phyloP scores from a whole-genome alignment of 2,888 invertebrate species.

The Caenorhabditis imperialis region DNA sequence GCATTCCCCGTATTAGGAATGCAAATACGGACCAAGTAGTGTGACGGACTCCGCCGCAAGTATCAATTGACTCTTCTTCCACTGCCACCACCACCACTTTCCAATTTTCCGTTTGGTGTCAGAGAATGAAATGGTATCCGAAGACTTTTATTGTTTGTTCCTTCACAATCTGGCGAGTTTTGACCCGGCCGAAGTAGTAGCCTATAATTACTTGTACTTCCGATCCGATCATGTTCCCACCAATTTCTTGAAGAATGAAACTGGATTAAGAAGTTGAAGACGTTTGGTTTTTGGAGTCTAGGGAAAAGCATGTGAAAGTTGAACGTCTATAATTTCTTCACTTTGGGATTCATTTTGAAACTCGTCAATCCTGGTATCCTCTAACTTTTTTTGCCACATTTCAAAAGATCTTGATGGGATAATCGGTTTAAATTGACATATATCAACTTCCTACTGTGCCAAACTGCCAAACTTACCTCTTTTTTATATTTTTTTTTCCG shows the following conservation, averaged over 20 bases:
- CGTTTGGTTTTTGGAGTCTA: too few relatives aligned
- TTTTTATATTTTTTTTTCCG: conserved; percentile 1
- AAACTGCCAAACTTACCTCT: too few relatives aligned
- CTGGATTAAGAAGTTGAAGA: too few relatives aligned
- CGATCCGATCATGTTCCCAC: conserved; percentile 48
- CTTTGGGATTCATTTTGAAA: too few relatives aligned
- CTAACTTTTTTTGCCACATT: conserved; percentile 10
- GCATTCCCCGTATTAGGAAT: conserved; percentile 34
- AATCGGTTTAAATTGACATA: too few relatives aligned
- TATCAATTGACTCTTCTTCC: conserved; percentile 13
- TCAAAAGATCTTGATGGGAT: not conserved
- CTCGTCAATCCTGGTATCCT: too few relatives aligned
- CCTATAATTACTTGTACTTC: conserved; percentile 43
- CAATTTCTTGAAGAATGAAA: conserved; percentile 33
- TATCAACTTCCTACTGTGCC: too few relatives aligned
- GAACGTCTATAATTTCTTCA: too few relatives aligned
- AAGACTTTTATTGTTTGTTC: conserved; percentile 3
- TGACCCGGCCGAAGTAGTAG: too few relatives aligned
- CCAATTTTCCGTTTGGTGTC: conserved; percentile 29
- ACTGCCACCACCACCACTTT: conserved; percentile 22
- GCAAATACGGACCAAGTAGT: conserved; percentile 49
- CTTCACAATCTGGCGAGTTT: conserved; percentile 3
- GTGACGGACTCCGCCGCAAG: conserved; percentile 35
- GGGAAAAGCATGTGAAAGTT: too few relatives aligned
- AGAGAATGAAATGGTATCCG: conserved; percentile 12